A percentile compares a stretch with the other conserved stretches of the same genome.
phyloP scores from a whole-genome alignment of 2,113 vertebrate genomes.

The Taxidea taxus region DNA sequence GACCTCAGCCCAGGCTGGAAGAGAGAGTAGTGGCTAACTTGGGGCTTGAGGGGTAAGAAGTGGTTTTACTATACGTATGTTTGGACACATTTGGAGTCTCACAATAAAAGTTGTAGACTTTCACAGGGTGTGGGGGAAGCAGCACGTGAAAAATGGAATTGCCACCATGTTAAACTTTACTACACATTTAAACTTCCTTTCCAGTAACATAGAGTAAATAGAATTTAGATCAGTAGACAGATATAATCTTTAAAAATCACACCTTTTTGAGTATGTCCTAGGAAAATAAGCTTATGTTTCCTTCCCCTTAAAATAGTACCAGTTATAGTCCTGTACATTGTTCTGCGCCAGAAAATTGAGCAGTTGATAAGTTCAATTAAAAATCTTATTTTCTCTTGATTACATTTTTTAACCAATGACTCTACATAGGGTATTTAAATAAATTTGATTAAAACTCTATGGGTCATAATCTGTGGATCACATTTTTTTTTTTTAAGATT shows the following conservation, averaged over 20 bases:
- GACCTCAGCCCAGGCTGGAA: not conserved
- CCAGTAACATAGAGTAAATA: not conserved
- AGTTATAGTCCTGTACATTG: not conserved
- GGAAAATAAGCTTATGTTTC: not conserved
- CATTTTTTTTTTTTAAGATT: not conserved
- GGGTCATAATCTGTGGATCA: not conserved
- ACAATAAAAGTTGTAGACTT: not conserved
- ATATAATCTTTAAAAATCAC: not conserved
- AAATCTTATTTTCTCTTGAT: slow-evolving; percentile 2
- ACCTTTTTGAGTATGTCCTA: not conserved
- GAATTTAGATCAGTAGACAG: not conserved
- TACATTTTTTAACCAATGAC: not conserved
- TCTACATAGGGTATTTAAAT: not conserved
- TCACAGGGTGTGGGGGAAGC: not conserved
- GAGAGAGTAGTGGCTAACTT: no score
- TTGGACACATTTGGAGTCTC: not conserved
- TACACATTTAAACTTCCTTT: not conserved
- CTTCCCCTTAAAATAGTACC: not conserved
- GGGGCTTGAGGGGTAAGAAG: not conserved
- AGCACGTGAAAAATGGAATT: not conserved
- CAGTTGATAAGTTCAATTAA: slow-evolving; percentile 19
- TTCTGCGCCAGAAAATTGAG: slow-evolving; percentile 38
- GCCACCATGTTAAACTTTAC: not conserved
- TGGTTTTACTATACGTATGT: not conserved
- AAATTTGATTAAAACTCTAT: not conserved